A percentile compares a stretch with the other conserved stretches of the same genome.
Evolutionary conservation across 2,888 invertebrate genomes (phyloP).

Genomic region (Candidula unifasciata): DNA sequence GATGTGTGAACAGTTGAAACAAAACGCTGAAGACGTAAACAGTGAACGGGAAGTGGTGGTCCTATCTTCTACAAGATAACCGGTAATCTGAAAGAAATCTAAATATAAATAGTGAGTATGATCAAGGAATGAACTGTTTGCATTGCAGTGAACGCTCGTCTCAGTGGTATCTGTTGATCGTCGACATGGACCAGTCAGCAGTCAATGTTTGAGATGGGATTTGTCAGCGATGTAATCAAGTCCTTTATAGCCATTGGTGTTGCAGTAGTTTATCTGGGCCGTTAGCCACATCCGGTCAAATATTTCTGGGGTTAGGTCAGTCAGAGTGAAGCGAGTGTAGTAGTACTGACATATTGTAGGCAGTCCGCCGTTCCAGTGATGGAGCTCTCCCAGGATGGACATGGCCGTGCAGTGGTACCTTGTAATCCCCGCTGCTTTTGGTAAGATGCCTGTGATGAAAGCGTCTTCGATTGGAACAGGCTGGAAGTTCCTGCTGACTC

Average conservation of each 20-base stretch:
- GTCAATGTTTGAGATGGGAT: neutral
- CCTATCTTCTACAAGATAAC: too few relatives aligned
- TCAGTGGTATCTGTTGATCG: too few relatives aligned
- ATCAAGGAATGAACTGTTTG: too few relatives aligned
- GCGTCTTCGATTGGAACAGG: slow-evolving; percentile 38
- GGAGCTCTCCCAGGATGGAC: slow-evolving; percentile 8
- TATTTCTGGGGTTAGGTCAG: slow-evolving; percentile 3
- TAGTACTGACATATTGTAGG: slow-evolving; percentile 11
- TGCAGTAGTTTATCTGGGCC: slow-evolving; percentile 18
- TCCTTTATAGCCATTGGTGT: slow-evolving; percentile 12
- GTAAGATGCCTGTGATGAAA: slow-evolving; percentile 38
- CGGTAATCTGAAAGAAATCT: too few relatives aligned
- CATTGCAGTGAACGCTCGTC: too few relatives aligned
- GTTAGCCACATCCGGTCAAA: slow-evolving; percentile 36
- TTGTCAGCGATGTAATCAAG: slow-evolving; percentile 22
- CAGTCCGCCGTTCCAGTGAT: neutral
- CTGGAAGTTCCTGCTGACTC: neutral
- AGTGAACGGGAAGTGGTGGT: too few relatives aligned
- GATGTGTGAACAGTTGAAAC: too few relatives aligned
- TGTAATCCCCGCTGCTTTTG: slow-evolving; percentile 25
- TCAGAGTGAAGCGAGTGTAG: neutral
- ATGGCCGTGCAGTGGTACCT: slow-evolving; percentile 21
- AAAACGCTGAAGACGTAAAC: too few relatives aligned
- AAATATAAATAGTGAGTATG: too few relatives aligned
- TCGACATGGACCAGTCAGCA: too few relatives aligned